These are phyloP conservation scores for Noturus placidus DNA, from an alignment of 2,113 vertebrate species.

Conservation along the genomic window DNA sequence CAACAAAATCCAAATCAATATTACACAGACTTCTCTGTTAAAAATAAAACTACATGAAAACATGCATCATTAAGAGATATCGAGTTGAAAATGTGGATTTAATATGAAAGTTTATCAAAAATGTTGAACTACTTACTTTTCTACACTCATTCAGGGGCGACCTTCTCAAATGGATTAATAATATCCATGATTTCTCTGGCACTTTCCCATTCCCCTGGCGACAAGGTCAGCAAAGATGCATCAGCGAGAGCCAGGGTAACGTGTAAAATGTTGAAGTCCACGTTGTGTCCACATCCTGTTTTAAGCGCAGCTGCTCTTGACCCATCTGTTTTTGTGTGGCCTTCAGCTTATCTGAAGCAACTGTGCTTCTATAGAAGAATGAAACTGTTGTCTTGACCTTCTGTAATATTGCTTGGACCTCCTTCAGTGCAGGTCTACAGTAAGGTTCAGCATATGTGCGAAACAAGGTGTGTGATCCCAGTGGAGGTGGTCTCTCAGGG, in stretches of 20 bases:
- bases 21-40: background rate
- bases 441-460: slow-evolving; percentile 14
- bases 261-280: slow-evolving; percentile 41
- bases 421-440: background rate
- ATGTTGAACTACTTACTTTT: background rate
- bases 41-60: background rate
- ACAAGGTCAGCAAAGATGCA: background rate
- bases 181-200: background rate
- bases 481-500: background rate
- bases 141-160: background rate
- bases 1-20: background rate
- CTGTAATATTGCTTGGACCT: background rate
- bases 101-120: background rate
- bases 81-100: background rate
- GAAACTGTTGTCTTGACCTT: background rate
- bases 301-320: background rate
- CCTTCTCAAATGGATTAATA: slow-evolving; percentile 30
- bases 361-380: background rate
- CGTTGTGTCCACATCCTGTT: slow-evolving; percentile 18
- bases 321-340: slow-evolving; percentile 25
- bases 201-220: slow-evolving; percentile 15
- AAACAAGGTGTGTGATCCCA: slow-evolving; percentile 24
- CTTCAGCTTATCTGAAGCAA: background rate
- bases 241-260: slow-evolving; percentile 34
- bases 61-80: background rate